Conservation (phyloP, 2,888 invertebrate genomes). For the Cordilura impudica region DNA sequence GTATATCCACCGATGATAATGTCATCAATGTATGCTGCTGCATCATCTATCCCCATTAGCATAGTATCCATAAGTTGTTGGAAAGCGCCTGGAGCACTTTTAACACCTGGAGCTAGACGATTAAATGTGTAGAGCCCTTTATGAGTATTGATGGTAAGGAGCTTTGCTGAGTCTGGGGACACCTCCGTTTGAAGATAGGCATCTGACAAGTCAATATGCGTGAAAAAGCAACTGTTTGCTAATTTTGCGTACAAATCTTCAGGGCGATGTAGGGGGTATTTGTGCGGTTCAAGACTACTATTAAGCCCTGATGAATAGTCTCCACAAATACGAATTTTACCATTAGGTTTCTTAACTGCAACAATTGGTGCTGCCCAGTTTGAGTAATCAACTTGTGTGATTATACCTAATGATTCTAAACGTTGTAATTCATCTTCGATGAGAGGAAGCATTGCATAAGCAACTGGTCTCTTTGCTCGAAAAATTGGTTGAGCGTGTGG, state of each 20-base stretch:
- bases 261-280: background rate
- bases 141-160: background rate
- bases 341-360: no score
- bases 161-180: background rate
- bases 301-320: background rate
- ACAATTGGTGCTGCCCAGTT: no score
- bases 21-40: background rate
- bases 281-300: background rate
- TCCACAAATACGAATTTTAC: no score
- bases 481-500: no score
- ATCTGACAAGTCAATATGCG: background rate
- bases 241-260: no score
- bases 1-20: background rate
- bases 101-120: background rate
- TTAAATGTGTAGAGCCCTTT: no score
- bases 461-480: background rate
- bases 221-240: background rate
- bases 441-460: background rate
- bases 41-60: background rate
- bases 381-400: no score
- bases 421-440: background rate
- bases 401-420: background rate
- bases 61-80: slow-evolving; percentile 6
- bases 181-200: background rate
- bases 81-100: no score